These are phyloP conservation scores for Drosophila macrospina DNA, from an alignment of 2,888 invertebrate species.

Conservation along the genomic window DNA sequence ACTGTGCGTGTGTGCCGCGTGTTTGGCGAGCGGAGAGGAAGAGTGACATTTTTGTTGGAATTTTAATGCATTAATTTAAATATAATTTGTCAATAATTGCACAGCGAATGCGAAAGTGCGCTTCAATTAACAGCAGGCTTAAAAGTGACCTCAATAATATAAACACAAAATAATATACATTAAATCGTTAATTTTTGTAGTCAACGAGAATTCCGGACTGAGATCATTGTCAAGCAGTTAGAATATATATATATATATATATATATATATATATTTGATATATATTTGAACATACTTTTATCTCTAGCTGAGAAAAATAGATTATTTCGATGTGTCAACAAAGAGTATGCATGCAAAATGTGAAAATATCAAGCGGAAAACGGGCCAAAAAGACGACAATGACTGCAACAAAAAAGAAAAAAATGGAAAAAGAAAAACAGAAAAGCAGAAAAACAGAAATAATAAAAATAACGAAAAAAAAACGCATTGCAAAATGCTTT, in stretches of 20 bases:
- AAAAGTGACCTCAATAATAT: constrained; percentile 54
- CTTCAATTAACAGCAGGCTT: constrained; percentile 61
- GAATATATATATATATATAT: no score
- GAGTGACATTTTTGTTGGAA: constrained; percentile 17
- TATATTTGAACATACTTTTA: not conserved
- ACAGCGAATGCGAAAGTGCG: constrained; percentile 41
- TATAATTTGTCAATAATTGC: constrained; percentile 60
- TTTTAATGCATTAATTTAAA: constrained; percentile 59
- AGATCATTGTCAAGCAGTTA: no score
- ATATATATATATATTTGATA: no score
- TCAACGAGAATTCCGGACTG: no score
- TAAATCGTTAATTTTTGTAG: constrained; percentile 44
- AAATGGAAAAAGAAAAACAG: constrained; percentile 9
- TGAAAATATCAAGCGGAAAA: constrained; percentile 55
- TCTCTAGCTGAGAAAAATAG: constrained; percentile 29
- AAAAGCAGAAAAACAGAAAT: constrained; percentile 10
- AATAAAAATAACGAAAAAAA: constrained; percentile 12
- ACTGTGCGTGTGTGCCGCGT: not conserved
- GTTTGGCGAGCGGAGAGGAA: not conserved
- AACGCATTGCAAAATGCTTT: constrained; percentile 72
- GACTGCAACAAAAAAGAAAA: constrained; percentile 24
- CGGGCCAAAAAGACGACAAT: constrained; percentile 38
- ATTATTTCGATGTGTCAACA: constrained; percentile 69
- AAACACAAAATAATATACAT: constrained; percentile 41
- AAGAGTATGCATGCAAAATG: constrained; percentile 59